A percentile compares a stretch with the other conserved stretches of the same genome.
Conservation (phyloP, 2,888 invertebrate species). For the Pediacus dermestoides region DNA sequence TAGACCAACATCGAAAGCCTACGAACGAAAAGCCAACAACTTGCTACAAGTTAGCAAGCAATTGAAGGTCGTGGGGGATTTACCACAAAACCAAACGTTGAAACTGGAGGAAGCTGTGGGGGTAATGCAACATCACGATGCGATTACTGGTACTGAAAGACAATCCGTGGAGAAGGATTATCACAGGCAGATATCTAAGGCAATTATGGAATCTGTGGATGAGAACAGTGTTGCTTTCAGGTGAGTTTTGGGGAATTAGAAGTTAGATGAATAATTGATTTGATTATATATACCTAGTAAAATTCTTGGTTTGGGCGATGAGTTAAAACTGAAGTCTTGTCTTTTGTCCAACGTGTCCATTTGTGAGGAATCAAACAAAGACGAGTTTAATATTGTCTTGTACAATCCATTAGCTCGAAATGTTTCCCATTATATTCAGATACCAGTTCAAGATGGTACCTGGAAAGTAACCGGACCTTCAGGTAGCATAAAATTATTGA, state of each 20-base stretch:
- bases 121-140: conserved; percentile 89
- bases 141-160: conserved; percentile 80
- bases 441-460: conserved; percentile 34
- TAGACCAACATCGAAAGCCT: conserved; percentile 55
- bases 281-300: neutral
- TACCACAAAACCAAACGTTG: conserved; percentile 12
- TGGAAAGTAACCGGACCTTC: conserved; percentile 61
- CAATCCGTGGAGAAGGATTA: conserved; percentile 86
- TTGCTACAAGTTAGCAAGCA: conserved; percentile 52
- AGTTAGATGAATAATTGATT: too few species aligned
- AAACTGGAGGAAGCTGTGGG: conserved; percentile 67
- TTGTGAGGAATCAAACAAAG: conserved; percentile 30
- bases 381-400: neutral
- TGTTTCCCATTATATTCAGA: neutral
- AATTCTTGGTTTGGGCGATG: conserved; percentile 11
- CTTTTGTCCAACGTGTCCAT: conserved; percentile 6
- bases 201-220: conserved; percentile 55
- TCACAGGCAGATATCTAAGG: conserved; percentile 65
- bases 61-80: conserved; percentile 21
- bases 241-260: conserved; percentile 15
- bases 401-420: conserved; percentile 6
- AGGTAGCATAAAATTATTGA: conserved; percentile 6
- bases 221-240: conserved; percentile 12
- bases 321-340: conserved; percentile 6
- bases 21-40: conserved; percentile 52